Evolutionary conservation across 2,797 vertebrate species (phyloP), one percentile per base, ranked within the genome.

Genomic region (Iguana delicatissima): DNA sequence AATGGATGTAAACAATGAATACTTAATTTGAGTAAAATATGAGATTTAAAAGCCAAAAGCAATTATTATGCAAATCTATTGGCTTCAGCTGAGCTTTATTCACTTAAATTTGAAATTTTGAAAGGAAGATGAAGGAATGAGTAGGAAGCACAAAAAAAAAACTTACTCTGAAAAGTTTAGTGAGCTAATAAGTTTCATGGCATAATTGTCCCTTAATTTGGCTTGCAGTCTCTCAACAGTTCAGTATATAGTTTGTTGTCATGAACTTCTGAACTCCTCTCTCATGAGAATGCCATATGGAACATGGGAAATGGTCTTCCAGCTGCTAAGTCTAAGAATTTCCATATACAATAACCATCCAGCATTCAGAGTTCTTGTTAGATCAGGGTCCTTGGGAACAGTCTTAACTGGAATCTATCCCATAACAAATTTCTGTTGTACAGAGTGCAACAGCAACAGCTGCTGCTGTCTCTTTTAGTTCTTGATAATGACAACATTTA

Each of bases 231-330:
- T 69, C 77, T 80, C 77, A 80, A 67, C 86, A 87, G 76, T 50
- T 50, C 76, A 80, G 42, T 67, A 26, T 80, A 52, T 69, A 88
- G 46, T 77, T 80, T 62, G 42, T 80, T 77, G n/a, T 52, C 77
- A 55, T 88, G 86, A 88, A 88, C 86, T 88, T 80, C 76, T 80
- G 77, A 88, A 88, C 86, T 80, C 62, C 12, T 80, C 77, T 77
- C 77, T 77, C 74, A 80, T 52, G 55, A 80, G 59, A 67, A 52
- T 69, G 77, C 86, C 77, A 88, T 69, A 80, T 80, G 77, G 77
- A 80, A 80, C 24, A 88, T 55, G 62, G 76, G 77, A 69, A 88
- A 88, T 69, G 46, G 86, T 38, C 86, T 80, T 80, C 62, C 86
- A 88, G 86, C 62, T 88, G 86, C 77, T 88, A 52, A 80, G 62